A percentile compares a stretch with the other conserved stretches of the same genome.
phyloP scores from a whole-genome alignment of 2,113 vertebrate genomes.

The Ceyx margarethae region DNA sequence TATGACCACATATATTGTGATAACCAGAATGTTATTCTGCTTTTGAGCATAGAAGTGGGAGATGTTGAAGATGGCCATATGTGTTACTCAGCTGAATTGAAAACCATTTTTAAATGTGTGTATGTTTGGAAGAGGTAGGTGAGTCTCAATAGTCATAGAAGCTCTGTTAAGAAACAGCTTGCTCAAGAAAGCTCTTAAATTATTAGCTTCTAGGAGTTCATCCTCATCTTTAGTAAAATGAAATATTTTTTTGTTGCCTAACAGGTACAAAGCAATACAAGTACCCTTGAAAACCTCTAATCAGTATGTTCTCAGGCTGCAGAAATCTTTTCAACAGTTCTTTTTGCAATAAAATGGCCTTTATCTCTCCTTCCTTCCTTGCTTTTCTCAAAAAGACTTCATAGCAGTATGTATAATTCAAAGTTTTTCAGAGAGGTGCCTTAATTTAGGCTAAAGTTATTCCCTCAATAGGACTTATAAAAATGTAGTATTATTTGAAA shows the following conservation, averaged over 20 bases:
- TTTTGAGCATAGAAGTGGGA: not conserved
- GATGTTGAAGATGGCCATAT: not conserved
- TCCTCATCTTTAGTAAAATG: not conserved
- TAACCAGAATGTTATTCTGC: not conserved
- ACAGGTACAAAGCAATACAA: not conserved
- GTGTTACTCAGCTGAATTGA: not conserved
- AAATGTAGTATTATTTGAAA: not conserved
- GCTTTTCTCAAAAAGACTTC: not conserved
- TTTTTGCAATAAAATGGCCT: not conserved
- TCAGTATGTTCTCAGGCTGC: not conserved
- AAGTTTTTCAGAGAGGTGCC: not conserved
- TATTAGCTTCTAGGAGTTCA: not conserved
- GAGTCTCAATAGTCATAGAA: not conserved
- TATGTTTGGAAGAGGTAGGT: not conserved
- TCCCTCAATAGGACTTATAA: not conserved
- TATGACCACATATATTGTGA: not conserved
- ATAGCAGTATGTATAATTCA: not conserved
- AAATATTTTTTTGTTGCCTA: not conserved
- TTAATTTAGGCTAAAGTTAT: not conserved
- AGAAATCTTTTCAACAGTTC: conserved; percentile 3
- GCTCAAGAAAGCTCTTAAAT: not conserved
- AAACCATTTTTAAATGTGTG: not conserved
- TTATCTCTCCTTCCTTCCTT: not conserved
- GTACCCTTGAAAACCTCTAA: conserved; percentile 10
- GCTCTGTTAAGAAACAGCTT: not conserved